These are phyloP conservation scores for Lethrus apterus DNA, from an alignment of 1,140 invertebrate genomes.

Conservation along the genomic window DNA sequence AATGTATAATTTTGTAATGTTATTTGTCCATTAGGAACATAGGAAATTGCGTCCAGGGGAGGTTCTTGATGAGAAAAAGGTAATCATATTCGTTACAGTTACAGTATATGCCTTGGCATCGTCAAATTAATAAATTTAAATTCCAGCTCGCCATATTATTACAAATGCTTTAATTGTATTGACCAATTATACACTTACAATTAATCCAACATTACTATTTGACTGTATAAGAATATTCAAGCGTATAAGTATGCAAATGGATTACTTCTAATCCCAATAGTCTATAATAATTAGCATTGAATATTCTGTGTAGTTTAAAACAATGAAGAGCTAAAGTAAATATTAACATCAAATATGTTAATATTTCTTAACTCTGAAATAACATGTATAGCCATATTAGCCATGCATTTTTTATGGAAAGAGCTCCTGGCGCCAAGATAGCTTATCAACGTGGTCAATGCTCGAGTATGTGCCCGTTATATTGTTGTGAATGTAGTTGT, in stretches of 20 bases:
- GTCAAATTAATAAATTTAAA: constrained; percentile 16
- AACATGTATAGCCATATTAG: constrained; percentile 3
- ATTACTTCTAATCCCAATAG: too few species aligned
- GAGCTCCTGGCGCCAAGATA: not conserved
- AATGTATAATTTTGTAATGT: constrained; percentile 14
- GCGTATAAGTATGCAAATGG: not conserved
- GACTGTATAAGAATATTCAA: not conserved
- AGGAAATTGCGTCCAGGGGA: constrained; percentile 87
- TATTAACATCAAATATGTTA: too few species aligned
- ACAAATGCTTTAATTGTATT: constrained; percentile 10
- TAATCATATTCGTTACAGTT: constrained; percentile 50
- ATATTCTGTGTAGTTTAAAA: too few species aligned
- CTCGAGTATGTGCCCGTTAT: constrained; percentile 19
- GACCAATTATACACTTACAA: too few species aligned
- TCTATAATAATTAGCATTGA: too few species aligned
- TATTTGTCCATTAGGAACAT: constrained; percentile 39
- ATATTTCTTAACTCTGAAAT: not conserved
- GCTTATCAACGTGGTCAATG: constrained; percentile 5
- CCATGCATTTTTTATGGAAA: constrained; percentile 1
- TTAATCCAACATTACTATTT: too few species aligned
- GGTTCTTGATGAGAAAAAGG: constrained; percentile 86
- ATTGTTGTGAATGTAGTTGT: constrained; percentile 9
- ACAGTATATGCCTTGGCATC: constrained; percentile 26
- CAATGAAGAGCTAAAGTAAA: too few species aligned
- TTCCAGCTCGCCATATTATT: constrained; percentile 40